Base-by-base conservation (phyloP, 2,888 invertebrate species). In the Tricholauxania praeusta region DNA sequence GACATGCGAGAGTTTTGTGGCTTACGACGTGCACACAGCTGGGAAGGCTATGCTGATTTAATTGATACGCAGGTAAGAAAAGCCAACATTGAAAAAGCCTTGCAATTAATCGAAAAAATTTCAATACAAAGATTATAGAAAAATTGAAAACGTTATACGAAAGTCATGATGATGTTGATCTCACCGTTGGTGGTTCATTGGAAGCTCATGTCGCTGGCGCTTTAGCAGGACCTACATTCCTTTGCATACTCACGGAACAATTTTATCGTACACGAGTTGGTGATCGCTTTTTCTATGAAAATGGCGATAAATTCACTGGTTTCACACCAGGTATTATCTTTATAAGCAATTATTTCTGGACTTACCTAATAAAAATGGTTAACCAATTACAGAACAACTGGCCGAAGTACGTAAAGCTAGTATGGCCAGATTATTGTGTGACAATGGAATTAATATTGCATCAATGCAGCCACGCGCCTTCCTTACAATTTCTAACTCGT, bases 281-380 rank as follows among this genome's bases (percentile, higher is more conserved):
- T 0, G 97, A 97, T 87, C 89, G 96, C 74, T 96, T 91, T 87
- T 97, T 95, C 91, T 96, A 91, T 81, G 95, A 94, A 86, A 91
- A 92, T 79, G 91, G 91, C 7, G 89, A 91, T 74, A 89, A 90
- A 59, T 86, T 89, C 3, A 88, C 87, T 52, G 91, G 91, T 39
- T 94, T 94, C 79, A 92, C 92, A 4, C 88, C 90, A 80, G 91
- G 93, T 83, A 59, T 28, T 39, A 39, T 39, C 10, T 39, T 7
- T 39, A 39, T 39, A 10, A 39, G 5, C 39, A 39, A 39, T 39
- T 39, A 39, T 53, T n/a, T 14, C 12, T 19, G 15, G n/a, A 68
- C 57, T 59, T 47, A 8, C 39, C 17, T 6, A 47, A 12, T 12
- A 1, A 63, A 14, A n/a, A 12, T 19, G n/a, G 15, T 51, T 65